Evolutionary conservation across 2,797 vertebrate genomes (phyloP), one percentile per base, ranked within the genome.

Genomic region (Urocyon cinereoargenteus): DNA sequence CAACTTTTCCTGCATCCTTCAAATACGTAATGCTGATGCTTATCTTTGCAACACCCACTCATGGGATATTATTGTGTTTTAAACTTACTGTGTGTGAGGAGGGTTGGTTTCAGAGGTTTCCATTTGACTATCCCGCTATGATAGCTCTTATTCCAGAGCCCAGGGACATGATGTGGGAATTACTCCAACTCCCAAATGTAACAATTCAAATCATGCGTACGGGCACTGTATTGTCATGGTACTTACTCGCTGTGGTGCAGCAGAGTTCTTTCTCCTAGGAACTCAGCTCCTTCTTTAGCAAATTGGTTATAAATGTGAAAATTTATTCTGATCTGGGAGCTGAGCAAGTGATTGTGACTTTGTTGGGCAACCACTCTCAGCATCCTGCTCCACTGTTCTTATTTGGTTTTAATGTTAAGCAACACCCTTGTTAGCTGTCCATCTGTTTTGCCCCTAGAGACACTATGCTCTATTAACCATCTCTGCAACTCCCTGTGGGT

Each of bases 401-500:
- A 70, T 78, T 73, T 96, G 75, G 21, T 62, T 90, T 59, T 75
- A 36, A 34, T 72, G 66, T 91, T 82, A 87, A 96, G 61, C n/a
- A 81, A 14, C 61, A 49, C 4, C 57, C 40, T 93, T 87, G 62
- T 79, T 64, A 86, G 77, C 78, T 83, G 86, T 9, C 75, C 24
- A 31, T 66, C 77, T 90, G 19, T 90, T 91, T 81, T 72, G 16
- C 45, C 55, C 45, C 51, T 53, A 81, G 45, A 70, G 62, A 93
- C 75, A 24, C 7, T 12, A 64, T 68, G 49, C 55, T 95, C 83
- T 94, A 21, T 82, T 97, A 93, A 72, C 45, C 24, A 93, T 49
- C 62, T 89, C 62, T 70, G 21, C 5, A 31, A 82, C 12, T 91
- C 73, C 73, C 40, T 18, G 62, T 45, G 89, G 89, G 90, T 88